Conservation (phyloP, 2,113 vertebrate species). For the Myotis lucifugus region DNA sequence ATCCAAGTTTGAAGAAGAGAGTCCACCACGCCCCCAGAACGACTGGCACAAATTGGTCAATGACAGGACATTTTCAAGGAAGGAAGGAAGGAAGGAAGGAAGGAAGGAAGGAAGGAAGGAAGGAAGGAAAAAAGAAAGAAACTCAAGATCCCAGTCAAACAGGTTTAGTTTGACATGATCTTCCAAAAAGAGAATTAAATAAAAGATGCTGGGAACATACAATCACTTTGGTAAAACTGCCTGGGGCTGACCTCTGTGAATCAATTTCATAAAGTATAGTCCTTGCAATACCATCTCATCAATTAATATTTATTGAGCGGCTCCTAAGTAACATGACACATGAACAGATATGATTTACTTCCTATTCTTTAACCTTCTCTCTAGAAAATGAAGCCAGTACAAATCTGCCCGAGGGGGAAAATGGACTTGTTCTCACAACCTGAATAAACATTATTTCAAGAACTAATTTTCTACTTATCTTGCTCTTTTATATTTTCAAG, state of each 20-base stretch:
- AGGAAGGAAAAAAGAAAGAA: no score
- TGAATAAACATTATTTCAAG: slow-evolving; percentile 69
- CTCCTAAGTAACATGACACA: slow-evolving; percentile 44
- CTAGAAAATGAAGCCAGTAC: slow-evolving; percentile 46
- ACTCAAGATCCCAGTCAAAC: background rate
- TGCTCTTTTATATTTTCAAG: slow-evolving; percentile 53
- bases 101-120: rapidly evolving
- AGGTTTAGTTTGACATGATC: background rate
- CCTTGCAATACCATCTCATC: slow-evolving; percentile 39
- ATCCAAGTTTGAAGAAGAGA: background rate
- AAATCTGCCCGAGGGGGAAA: slow-evolving; percentile 13
- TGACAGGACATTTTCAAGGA: background rate
- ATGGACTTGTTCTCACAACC: slow-evolving; percentile 65
- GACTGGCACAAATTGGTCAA: background rate
- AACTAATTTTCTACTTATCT: slow-evolving; percentile 73
- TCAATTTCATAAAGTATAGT: slow-evolving; percentile 19
- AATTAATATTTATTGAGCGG: slow-evolving; percentile 69
- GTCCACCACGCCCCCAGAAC: background rate
- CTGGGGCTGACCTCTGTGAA: slow-evolving; percentile 22
- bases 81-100: rapidly evolving
- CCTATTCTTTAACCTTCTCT: slow-evolving; percentile 31
- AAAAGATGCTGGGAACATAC: background rate
- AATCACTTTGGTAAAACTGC: background rate
- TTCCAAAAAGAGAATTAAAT: slow-evolving; percentile 47
- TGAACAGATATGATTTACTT: slow-evolving; percentile 59